Percentiles rank a stretch among this genome's conserved stretches.
Evolutionary conservation across 2,888 invertebrate genomes (phyloP).

Genomic region (Mesochorus sp.): DNA sequence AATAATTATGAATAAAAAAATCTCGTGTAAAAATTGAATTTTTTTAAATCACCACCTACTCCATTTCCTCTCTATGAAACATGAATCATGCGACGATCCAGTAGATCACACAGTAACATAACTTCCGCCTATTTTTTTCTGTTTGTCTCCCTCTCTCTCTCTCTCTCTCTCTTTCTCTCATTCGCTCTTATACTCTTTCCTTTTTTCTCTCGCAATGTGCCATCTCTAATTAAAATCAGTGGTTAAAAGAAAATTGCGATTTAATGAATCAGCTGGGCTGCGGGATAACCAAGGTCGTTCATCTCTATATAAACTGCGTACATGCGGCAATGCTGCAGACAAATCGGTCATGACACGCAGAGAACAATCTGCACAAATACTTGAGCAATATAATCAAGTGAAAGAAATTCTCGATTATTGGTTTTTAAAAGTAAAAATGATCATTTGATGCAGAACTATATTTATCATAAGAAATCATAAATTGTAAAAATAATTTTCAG

Average conservation of each 20-base stretch:
- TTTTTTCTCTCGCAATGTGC: not conserved
- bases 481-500: too few relatives aligned
- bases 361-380: not conserved
- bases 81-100: not conserved
- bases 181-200: too few relatives aligned
- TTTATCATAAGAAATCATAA: too few relatives aligned
- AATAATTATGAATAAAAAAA: constrained; percentile 39
- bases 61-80: not conserved
- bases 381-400: too few relatives aligned
- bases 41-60: not conserved
- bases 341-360: constrained; percentile 13
- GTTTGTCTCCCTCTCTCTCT: too few relatives aligned
- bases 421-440: too few relatives aligned
- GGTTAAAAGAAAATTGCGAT: constrained; percentile 12
- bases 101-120: not conserved
- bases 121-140: constrained; percentile 21
- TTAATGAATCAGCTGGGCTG: constrained; percentile 19
- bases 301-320: constrained; percentile 38
- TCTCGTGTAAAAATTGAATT: not conserved
- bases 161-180: not conserved
- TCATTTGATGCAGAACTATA: too few relatives aligned
- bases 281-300: constrained; percentile 44
- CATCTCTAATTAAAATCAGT: constrained; percentile 36
- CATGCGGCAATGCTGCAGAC: not conserved
- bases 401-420: too few relatives aligned